Base-by-base conservation (phyloP, 1,140 invertebrate genomes). In the Prorops nasuta region DNA sequence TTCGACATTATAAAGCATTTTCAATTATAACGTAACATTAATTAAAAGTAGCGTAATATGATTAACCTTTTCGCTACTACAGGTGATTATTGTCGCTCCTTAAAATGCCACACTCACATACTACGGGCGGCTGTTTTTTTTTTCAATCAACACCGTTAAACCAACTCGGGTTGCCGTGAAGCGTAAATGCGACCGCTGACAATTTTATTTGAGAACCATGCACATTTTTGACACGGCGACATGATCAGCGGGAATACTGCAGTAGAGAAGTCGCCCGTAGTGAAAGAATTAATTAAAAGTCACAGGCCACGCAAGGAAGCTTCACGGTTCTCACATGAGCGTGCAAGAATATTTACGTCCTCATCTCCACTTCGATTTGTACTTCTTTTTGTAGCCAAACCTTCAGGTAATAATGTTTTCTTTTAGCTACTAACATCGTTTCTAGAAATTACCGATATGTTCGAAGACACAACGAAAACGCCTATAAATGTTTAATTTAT, bases 321-420 rank as follows among this genome's bases (percentile, higher is more conserved):
- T n/a, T 96, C 94, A 66, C 89, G 91, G 72, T 98, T 97, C 66
- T 90, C 81, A 6, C 95, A 78, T 0, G 93, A 95, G 67, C 95
- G 98, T 22, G 86, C 83, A 2, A 70, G 54, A 69, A 95, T 85
- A 16, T 87, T 83, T 3, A 89, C 89, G 35, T 84, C 76, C 37
- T 87, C 84, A 32, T 74, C 38, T 72, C 57, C 41, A 47, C 52
- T 47, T 41, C 63, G 7, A 58, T 45, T 39, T 52, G n/a, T n/a
- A n/a, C n/a, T n/a, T n/a, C n/a, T n/a, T n/a, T n/a, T n/a, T n/a
- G n/a, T n/a, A n/a, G n/a, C n/a, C n/a, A n/a, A n/a, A n/a, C n/a
- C n/a, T n/a, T n/a, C n/a, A n/a, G n/a, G n/a, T n/a, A n/a, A n/a
- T n/a, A n/a, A n/a, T n/a, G n/a, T n/a, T n/a, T n/a, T n/a, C n/a